phyloP scores from a whole-genome alignment of 2,797 vertebrate genomes.

The Neoniphon sammara region DNA sequence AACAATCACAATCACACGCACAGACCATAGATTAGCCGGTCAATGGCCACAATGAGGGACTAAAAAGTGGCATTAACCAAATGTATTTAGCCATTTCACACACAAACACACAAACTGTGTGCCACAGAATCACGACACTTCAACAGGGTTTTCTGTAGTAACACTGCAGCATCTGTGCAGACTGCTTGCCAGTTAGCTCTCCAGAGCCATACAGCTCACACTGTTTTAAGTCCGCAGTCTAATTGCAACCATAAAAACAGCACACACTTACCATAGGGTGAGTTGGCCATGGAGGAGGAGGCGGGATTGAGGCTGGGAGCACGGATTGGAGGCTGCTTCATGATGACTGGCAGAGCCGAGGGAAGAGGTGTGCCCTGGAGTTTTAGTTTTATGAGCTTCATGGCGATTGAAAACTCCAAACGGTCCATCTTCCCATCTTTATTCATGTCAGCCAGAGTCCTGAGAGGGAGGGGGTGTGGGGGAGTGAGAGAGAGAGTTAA shows the following conservation, averaged over 20 bases:
- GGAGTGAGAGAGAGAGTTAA: not conserved
- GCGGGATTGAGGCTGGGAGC: constrained; percentile 58
- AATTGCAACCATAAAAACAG: not conserved
- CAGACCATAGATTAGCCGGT: not conserved
- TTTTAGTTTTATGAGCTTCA: constrained; percentile 97
- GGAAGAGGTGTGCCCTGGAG: constrained; percentile 92
- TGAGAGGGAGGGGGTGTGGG: constrained; percentile 53
- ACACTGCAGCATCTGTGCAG: not conserved
- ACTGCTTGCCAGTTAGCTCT: not conserved
- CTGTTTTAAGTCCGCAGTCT: not conserved
- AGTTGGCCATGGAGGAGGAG: constrained; percentile 81
- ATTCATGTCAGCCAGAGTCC: constrained; percentile 93
- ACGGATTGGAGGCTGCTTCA: constrained; percentile 91
- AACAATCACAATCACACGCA: not conserved
- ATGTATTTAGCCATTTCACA: too few species aligned
- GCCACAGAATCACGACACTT: too few species aligned
- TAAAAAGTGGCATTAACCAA: too few species aligned
- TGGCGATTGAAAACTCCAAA: constrained; percentile 96
- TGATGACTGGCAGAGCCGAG: constrained; percentile 88
- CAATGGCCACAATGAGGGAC: too few species aligned
- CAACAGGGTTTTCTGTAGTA: not conserved
- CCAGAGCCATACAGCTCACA: not conserved
- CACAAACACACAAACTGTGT: too few species aligned
- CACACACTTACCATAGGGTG: constrained; percentile 86
- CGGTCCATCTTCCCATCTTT: constrained; percentile 98